Base-by-base conservation (phyloP, 2,888 invertebrate species). In the Acleris laterana region DNA sequence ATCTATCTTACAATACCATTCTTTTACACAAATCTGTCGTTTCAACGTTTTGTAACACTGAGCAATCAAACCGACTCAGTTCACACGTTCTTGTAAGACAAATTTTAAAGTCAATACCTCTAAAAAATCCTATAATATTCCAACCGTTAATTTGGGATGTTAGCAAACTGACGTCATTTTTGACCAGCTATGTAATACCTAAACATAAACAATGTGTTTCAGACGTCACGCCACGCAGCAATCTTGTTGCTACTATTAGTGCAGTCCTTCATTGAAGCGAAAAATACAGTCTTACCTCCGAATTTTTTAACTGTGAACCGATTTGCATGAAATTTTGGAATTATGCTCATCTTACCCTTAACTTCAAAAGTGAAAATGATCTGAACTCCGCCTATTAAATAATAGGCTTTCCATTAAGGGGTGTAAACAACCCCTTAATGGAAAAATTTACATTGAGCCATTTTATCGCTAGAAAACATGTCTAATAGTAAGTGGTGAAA, bases 101-200 rank as follows among this genome's bases (percentile, higher is more conserved):
- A 9, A 62, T 73, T 1, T 52, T 73, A 20, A 73, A 73, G 60
- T 61, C 72, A 6, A 72, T 71, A 46, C 49, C 58, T 13, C 19
- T 58, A 25, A 58, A 58, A 49, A 48, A 48, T 1, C 58, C 59
- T 38, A 32, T 22, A 52, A 50, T 3, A 32, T 20, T 22, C 32
- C 71, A 70, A 16, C 63, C 70, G 17, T 62, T 70, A 0, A 67
- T 74, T 17, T 77, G 75, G 75, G 63, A 75, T 59, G 59, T 62
- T 4, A 63, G 70, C 42, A 32, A 46, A 20, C 16, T 71, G n/a
- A 19, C 51, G 19, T 17, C 19, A 25, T 46, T 58, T 19, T 19
- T 58, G 13, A 19, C 19, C 16, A 48, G 17, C 38, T 42, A 38
- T 4, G 19, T 11, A 49, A 52, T n/a, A n/a, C n/a, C n/a, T 48